Evolutionary conservation across 2,113 vertebrate genomes (phyloP), one percentile per base, ranked within the genome.

Genomic region (Barnardius zonarius): DNA sequence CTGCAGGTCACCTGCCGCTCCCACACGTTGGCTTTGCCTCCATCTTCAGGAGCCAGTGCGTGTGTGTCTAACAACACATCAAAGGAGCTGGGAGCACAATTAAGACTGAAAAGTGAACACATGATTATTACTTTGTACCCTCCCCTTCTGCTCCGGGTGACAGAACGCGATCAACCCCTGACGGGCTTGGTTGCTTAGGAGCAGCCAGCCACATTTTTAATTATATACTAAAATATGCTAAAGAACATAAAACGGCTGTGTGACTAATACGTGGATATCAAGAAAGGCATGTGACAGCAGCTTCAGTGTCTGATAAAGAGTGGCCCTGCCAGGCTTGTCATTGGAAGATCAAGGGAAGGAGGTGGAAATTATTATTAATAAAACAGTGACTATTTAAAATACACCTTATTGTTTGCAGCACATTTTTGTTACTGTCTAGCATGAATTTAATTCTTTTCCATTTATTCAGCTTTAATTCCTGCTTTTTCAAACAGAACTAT

Each of bases 211-310:
- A 81, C 95, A 85, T 97, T 97, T 98, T 98, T 98, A 98, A 98
- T 98, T 98, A 98, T 96, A 97, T 79, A 97, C 96, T 97, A 98
- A 98, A 98, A 97, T 97, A 98, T 96, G 97, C 97, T 95, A 96
- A 98, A 97, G 96, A 97, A 96, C 95, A 97, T 95, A 96, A 97
- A 97, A 92, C 70, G 68, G 95, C 97, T 97, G 95, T 83, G 95
- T 97, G 97, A 97, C 97, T 98, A 97, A 98, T 97, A 96, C 33
- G 27, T 96, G 96, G 96, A 57, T 96, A 97, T 97, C 96, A 96
- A 97, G 97, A 97, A 95, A 97, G 97, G 96, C 97, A 95, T 91
- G 84, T 97, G 97, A 98, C 98, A 98, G 98, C 96, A 96, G 94
- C 95, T 95, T 95, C 79, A 92, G 93, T 94, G 95, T 88, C 97